A percentile compares a stretch with the other conserved stretches of the same genome.
Conservation (phyloP, 2,888 invertebrate genomes). For the Drosophila macrothrix region DNA sequence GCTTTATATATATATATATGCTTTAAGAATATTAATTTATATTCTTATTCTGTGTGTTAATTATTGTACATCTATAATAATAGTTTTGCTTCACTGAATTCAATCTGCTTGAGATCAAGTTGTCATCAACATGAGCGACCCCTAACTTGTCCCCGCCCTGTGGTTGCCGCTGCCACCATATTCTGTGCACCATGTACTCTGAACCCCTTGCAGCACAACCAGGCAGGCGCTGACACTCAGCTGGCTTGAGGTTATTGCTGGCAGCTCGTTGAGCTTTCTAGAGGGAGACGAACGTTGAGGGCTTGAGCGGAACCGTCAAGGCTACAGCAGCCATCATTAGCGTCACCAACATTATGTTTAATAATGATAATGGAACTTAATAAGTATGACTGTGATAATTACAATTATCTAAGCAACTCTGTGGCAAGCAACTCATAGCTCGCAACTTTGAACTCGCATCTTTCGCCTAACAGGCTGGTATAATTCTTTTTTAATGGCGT, state of each 20-base stretch:
- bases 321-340: conserved; percentile 60
- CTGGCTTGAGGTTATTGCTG: conserved; percentile 34
- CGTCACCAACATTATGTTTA: conserved; percentile 51
- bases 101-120: conserved; percentile 23
- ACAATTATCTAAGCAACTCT: conserved; percentile 48
- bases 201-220: not conserved
- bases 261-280: conserved; percentile 6
- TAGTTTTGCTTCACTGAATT: conserved; percentile 22
- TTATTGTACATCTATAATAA: conserved; percentile 9
- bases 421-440: conserved; percentile 24
- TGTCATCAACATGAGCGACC: conserved; percentile 23
- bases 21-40: not conserved
- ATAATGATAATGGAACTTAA: conserved; percentile 61
- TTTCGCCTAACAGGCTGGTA: conserved; percentile 39
- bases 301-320: conserved; percentile 32
- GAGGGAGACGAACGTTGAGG: not conserved
- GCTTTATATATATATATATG: no score
- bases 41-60: conserved; percentile 6
- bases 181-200: not conserved
- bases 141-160: conserved; percentile 4
- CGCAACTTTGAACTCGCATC: conserved; percentile 28
- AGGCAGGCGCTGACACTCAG: not conserved
- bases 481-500: conserved; percentile 75
- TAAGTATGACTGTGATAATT: conserved; percentile 33
- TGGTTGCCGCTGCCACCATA: conserved; percentile 4